Evolutionary conservation across 2,888 invertebrate species (phyloP).

Genomic region (Zaprionus bogoriensis): DNA sequence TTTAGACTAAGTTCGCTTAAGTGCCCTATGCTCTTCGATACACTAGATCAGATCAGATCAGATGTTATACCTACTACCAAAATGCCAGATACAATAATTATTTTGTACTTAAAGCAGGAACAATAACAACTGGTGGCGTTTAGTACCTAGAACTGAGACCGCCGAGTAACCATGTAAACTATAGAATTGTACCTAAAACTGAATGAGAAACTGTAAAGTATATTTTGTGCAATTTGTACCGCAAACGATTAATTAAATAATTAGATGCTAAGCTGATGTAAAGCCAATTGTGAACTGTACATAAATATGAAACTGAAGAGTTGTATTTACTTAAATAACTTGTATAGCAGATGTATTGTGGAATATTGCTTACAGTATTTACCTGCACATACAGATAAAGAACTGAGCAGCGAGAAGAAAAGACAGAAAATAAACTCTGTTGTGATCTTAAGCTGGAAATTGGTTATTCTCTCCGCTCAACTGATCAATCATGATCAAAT

Average conservation of each 20-base stretch:
- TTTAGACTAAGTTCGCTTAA: constrained; percentile 52
- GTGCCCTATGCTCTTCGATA: constrained; percentile 33
- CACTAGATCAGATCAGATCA: constrained; percentile 3
- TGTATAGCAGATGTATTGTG: background rate
- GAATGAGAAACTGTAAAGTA: background rate
- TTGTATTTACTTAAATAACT: constrained; percentile 19
- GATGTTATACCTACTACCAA: constrained; percentile 32
- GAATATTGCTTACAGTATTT: background rate
- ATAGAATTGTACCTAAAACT: background rate
- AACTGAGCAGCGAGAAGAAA: too few species aligned
- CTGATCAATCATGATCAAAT: too few species aligned
- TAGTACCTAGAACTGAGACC: constrained; percentile 29
- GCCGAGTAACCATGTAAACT: constrained; percentile 24
- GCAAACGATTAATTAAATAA: constrained; percentile 44
- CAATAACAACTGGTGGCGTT: constrained; percentile 1
- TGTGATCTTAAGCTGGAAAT: too few species aligned
- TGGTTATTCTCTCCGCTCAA: too few species aligned
- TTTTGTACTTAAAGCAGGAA: constrained; percentile 60
- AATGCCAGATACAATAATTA: constrained; percentile 33
- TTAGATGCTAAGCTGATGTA: constrained; percentile 30
- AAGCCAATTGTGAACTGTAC: constrained; percentile 48
- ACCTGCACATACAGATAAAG: background rate
- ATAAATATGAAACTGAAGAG: constrained; percentile 50
- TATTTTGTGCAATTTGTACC: constrained; percentile 55
- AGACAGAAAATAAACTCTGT: too few species aligned